These are phyloP conservation scores for Drosophila navojoa DNA, from an alignment of 1,140 invertebrate species.

Conservation along the genomic window DNA sequence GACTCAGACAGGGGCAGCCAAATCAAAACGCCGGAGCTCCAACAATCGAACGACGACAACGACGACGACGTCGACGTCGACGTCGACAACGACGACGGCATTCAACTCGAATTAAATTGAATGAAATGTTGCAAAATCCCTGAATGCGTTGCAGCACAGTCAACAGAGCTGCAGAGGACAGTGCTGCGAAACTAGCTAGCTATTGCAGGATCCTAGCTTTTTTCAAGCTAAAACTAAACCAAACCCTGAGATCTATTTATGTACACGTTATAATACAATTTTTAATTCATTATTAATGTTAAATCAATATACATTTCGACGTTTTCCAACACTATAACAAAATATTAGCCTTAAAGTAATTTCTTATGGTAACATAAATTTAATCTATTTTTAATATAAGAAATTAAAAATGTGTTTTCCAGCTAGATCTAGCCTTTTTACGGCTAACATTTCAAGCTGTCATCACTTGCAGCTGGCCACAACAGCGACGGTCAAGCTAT, in stretches of 20 bases:
- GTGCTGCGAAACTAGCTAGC: neutral
- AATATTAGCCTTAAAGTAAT: no score
- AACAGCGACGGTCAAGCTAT: conserved; percentile 39
- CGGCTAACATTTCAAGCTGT: neutral
- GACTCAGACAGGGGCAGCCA: conserved; percentile 38
- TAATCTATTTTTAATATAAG: no score
- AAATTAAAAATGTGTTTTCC: neutral
- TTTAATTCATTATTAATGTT: no score
- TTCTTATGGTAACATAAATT: no score
- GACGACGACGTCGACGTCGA: conserved; percentile 2
- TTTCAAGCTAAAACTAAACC: neutral
- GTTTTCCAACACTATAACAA: no score
- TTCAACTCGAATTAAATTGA: conserved; percentile 67
- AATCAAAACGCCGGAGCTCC: conserved; percentile 39
- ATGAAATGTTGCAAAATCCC: conserved; percentile 72
- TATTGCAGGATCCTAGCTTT: neutral
- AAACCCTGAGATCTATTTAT: no score
- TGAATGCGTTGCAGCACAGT: conserved; percentile 27
- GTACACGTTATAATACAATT: no score
- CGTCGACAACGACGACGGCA: conserved; percentile 37
- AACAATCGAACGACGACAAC: conserved; percentile 43
- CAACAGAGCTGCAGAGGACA: neutral
- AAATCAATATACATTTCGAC: no score
- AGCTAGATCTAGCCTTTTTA: neutral
- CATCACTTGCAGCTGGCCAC: conserved; percentile 3